Evolutionary conservation across 2,797 vertebrate genomes (phyloP).

Genomic region (Enteromius mattozi): DNA sequence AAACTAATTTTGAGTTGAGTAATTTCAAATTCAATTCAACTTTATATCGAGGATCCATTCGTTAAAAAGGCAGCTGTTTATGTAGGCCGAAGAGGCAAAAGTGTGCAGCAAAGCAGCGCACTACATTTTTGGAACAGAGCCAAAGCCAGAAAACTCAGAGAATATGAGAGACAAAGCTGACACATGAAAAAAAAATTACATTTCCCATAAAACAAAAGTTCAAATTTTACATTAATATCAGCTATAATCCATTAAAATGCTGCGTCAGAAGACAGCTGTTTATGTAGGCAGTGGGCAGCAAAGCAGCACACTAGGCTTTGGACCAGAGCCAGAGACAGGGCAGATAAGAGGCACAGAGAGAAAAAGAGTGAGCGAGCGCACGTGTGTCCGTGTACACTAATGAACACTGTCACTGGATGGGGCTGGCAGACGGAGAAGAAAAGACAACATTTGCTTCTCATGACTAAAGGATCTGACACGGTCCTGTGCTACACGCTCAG

Average conservation of each 20-base stretch:
- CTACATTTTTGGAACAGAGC: too few species aligned
- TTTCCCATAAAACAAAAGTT: too few species aligned
- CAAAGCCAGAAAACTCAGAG: too few species aligned
- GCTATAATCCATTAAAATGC: too few species aligned
- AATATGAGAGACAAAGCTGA: too few species aligned
- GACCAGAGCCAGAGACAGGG: background rate
- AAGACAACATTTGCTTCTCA: conserved; percentile 44
- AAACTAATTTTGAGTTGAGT: background rate
- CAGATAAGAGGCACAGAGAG: background rate
- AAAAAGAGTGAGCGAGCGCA: conserved; percentile 4
- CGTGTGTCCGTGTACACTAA: conserved; percentile 25
- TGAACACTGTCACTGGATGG: conserved; percentile 45
- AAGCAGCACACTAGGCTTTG: conserved; percentile 7
- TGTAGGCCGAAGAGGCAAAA: too few species aligned
- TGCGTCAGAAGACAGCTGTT: background rate
- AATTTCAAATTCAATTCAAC: too few species aligned
- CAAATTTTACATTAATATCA: too few species aligned
- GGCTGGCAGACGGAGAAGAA: conserved; percentile 37
- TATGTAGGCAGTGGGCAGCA: background rate
- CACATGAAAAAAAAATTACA: too few species aligned
- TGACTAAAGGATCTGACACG: conserved; percentile 41
- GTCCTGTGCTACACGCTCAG: conserved; percentile 30
- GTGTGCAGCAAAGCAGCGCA: too few species aligned
- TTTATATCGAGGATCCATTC: too few species aligned
- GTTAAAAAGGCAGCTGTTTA: too few species aligned